Evolutionary conservation across 2,797 vertebrate species (phyloP).

Genomic region (Pangasius djambal): DNA sequence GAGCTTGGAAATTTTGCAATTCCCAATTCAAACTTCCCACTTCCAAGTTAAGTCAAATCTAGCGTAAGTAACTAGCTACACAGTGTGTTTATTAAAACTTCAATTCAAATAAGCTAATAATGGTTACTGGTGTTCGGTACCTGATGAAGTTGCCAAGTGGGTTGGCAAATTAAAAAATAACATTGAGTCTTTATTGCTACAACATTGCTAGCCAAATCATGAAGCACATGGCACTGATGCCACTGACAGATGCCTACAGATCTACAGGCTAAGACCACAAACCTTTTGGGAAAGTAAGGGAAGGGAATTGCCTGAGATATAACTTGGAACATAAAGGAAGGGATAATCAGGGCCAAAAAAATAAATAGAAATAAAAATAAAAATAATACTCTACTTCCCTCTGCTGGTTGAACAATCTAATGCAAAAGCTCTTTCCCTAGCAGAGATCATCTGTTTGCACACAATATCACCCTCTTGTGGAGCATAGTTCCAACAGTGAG

Average conservation of each 20-base stretch:
- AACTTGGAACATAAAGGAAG: neutral
- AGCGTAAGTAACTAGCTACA: neutral
- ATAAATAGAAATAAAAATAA: neutral
- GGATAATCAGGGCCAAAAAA: neutral
- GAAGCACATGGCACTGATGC: neutral
- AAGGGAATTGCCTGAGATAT: neutral
- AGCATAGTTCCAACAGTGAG: neutral
- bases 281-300: neutral
- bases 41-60: neutral
- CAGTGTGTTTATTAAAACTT: neutral
- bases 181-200: neutral
- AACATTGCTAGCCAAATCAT: neutral
- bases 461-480: constrained; percentile 13
- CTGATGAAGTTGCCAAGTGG: neutral
- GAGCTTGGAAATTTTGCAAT: neutral
- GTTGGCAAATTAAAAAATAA: neutral
- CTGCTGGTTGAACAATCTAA: neutral
- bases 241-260: neutral
- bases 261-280: neutral
- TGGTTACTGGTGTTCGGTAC: neutral
- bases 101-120: neutral
- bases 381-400: neutral
- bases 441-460: neutral
- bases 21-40: neutral
- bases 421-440: neutral